A percentile compares a stretch with the other conserved stretches of the same genome.
phyloP scores from a whole-genome alignment of 2,113 vertebrate genomes.

The Macrotis lagotis region DNA sequence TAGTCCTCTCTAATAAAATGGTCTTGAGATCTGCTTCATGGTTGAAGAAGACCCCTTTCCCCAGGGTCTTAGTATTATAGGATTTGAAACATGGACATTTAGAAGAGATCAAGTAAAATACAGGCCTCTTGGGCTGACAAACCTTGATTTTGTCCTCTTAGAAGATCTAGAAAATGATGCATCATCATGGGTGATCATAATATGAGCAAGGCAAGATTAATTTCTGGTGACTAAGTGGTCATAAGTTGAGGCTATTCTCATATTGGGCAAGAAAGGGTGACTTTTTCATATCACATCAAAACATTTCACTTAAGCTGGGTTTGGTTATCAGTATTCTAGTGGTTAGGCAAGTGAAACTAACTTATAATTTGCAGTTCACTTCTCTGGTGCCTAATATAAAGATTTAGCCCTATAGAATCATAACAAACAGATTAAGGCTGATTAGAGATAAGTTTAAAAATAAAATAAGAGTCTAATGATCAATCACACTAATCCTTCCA shows the following conservation, averaged over 20 bases:
- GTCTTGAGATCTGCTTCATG: background rate
- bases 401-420: background rate
- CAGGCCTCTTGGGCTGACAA: background rate
- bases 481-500: background rate
- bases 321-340: background rate
- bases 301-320: background rate
- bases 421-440: background rate
- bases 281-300: background rate
- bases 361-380: background rate
- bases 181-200: background rate
- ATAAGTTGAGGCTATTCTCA: background rate
- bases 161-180: background rate
- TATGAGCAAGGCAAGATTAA: background rate
- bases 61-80: background rate
- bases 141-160: background rate
- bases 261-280: background rate
- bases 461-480: background rate
- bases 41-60: background rate
- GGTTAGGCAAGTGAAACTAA: background rate
- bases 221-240: background rate
- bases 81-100: background rate
- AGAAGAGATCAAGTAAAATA: too few relatives aligned
- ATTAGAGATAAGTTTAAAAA: background rate
- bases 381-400: background rate
- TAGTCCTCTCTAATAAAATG: background rate